These are phyloP conservation scores for Drosophila mimetica DNA, from an alignment of 2,888 invertebrate genomes.

Conservation along the genomic window DNA sequence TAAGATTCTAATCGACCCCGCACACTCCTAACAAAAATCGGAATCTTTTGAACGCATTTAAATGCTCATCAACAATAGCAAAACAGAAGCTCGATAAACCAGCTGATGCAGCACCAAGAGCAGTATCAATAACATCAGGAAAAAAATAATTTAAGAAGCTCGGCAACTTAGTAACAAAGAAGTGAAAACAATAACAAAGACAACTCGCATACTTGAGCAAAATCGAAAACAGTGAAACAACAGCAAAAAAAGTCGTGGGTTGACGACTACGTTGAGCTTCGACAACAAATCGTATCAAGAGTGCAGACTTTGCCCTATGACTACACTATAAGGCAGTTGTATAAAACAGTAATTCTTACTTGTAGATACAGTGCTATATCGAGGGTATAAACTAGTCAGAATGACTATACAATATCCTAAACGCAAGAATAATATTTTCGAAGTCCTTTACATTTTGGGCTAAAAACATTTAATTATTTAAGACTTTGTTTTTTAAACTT, in stretches of 20 bases:
- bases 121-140: constrained; percentile 52
- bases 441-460: too few species aligned
- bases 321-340: constrained; percentile 47
- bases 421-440: too few species aligned
- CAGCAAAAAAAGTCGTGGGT: constrained; percentile 19
- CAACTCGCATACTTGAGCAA: constrained; percentile 33
- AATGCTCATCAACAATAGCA: constrained; percentile 56
- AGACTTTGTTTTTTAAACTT: neutral
- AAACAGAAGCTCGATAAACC: constrained; percentile 65
- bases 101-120: constrained; percentile 32
- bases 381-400: neutral
- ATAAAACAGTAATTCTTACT: constrained; percentile 11
- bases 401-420: too few species aligned
- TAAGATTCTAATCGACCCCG: neutral
- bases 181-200: constrained; percentile 46
- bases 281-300: constrained; percentile 67
- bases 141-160: constrained; percentile 33
- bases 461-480: too few species aligned
- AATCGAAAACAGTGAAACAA: constrained; percentile 42
- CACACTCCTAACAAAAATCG: neutral
- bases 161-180: constrained; percentile 34
- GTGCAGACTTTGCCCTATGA: constrained; percentile 80
- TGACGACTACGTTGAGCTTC: constrained; percentile 34
- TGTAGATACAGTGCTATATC: constrained; percentile 8
- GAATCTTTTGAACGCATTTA: constrained; percentile 58